Evolutionary conservation across 2,113 vertebrate species (phyloP).

Genomic region (Pluvianellus socialis): DNA sequence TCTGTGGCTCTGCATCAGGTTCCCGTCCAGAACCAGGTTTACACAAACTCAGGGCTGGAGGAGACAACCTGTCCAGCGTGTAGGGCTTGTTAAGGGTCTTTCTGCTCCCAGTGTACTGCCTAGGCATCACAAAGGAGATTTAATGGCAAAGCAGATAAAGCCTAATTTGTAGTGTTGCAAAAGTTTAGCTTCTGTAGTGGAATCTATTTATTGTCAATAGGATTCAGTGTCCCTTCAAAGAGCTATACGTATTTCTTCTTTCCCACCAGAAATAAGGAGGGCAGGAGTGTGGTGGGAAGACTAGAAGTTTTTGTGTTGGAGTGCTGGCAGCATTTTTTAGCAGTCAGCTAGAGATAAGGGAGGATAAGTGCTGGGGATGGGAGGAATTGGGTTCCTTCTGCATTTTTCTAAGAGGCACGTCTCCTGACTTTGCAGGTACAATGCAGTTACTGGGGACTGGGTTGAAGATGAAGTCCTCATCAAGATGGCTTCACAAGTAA

Average conservation of each 20-base stretch:
- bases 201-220: neutral
- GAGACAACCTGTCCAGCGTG: neutral
- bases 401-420: neutral
- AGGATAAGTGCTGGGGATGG: neutral
- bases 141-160: neutral
- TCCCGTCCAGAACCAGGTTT: neutral
- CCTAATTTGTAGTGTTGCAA: neutral
- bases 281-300: neutral
- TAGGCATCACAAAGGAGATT: neutral
- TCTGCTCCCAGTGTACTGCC: neutral
- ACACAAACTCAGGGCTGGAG: neutral
- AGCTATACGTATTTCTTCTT: neutral
- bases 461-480: slow-evolving; percentile 89
- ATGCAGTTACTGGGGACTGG: slow-evolving; percentile 89
- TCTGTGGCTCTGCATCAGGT: neutral
- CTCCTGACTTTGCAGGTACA: slow-evolving; percentile 82
- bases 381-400: neutral
- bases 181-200: neutral
- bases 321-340: neutral
- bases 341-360: neutral
- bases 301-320: neutral
- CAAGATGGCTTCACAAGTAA: slow-evolving; percentile 94
- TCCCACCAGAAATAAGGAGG: neutral
- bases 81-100: neutral
- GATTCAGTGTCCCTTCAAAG: neutral